phyloP scores from a whole-genome alignment of 2,113 vertebrate species.

The Chloropsis cyanopogon region DNA sequence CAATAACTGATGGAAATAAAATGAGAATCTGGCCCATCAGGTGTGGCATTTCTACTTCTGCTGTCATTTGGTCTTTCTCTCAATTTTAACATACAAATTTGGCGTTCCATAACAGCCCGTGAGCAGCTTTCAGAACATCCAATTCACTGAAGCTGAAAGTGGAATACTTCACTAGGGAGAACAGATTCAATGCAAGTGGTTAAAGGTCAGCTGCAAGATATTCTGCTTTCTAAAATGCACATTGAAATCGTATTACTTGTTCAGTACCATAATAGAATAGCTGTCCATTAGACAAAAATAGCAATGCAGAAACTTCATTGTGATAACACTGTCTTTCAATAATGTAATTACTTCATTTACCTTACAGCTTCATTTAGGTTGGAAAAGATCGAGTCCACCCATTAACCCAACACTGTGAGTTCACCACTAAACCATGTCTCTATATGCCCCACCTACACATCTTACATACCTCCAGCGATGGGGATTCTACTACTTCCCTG shows the following conservation, averaged over 20 bases:
- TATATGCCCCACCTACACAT: not conserved
- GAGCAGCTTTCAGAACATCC: not conserved
- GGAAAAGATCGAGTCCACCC: not conserved
- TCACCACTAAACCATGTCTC: not conserved
- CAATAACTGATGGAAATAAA: not conserved
- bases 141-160: not conserved
- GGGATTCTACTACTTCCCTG: not conserved
- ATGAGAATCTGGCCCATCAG: not conserved
- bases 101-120: not conserved
- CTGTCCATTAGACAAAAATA: not conserved
- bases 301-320: not conserved
- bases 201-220: not conserved
- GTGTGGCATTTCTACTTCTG: not conserved
- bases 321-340: not conserved
- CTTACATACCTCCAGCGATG: not conserved
- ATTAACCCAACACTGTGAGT: not conserved
- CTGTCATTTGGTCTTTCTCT: not conserved
- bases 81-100: not conserved
- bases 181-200: not conserved
- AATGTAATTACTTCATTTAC: not conserved
- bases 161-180: not conserved
- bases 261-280: not conserved
- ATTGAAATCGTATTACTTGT: not conserved
- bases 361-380: not conserved
- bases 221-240: not conserved